Evolutionary conservation across 2,797 vertebrate genomes (phyloP).

Genomic region (Poecilia wingei): DNA sequence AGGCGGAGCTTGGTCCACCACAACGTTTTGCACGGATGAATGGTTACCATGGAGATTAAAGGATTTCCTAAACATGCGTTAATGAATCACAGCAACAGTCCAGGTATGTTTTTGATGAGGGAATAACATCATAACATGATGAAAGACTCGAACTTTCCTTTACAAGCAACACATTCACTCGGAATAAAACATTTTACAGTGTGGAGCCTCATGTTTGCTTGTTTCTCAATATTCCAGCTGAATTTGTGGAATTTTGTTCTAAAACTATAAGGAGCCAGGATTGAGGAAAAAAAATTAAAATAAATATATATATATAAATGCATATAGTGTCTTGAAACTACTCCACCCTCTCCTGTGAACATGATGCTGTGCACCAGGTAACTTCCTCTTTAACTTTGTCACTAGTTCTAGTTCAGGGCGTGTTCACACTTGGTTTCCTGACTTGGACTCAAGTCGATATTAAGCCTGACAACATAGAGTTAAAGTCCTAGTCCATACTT

Average conservation of each 20-base stretch:
- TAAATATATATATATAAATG: no score
- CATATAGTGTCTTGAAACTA: neutral
- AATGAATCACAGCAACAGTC: no score
- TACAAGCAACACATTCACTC: neutral
- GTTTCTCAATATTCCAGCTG: neutral
- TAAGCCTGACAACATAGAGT: no score
- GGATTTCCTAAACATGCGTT: no score
- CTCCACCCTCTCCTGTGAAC: neutral
- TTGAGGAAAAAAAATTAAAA: neutral
- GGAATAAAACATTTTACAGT: neutral
- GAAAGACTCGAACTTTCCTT: neutral
- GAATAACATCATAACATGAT: no score
- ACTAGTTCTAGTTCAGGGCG: neutral
- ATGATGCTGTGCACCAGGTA: neutral
- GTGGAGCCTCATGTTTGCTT: neutral
- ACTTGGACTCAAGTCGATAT: neutral
- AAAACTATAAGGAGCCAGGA: neutral
- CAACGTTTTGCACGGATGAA: no score
- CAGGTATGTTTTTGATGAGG: no score
- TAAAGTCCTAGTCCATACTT: no score
- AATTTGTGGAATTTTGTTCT: neutral
- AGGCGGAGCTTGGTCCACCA: no score
- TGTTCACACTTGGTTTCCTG: slow-evolving; percentile 2
- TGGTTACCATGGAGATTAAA: no score
- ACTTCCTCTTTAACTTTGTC: neutral